phyloP scores from a whole-genome alignment of 2,113 vertebrate genomes.

The Perca fluviatilis region DNA sequence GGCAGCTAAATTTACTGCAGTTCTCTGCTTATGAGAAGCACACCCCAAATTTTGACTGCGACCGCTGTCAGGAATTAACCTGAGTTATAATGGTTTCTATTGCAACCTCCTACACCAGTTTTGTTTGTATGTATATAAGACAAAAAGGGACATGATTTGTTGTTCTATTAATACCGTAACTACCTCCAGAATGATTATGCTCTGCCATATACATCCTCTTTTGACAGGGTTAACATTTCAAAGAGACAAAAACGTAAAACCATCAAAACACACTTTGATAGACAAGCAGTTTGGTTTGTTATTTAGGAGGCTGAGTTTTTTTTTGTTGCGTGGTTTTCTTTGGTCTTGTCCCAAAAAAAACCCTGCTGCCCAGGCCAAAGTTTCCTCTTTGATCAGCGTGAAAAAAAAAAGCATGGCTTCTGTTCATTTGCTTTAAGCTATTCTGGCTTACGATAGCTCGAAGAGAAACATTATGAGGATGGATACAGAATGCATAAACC shows the following conservation, averaged over 20 bases:
- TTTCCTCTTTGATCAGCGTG: conserved; percentile 42
- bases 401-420: neutral
- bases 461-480: conserved; percentile 30
- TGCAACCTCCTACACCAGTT: conserved; percentile 78
- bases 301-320: conserved; percentile 27
- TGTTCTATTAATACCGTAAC: conserved; percentile 22
- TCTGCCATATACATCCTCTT: conserved; percentile 15
- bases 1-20: conserved; percentile 80
- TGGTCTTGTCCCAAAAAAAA: conserved; percentile 46
- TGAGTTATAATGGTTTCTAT: conserved; percentile 77
- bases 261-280: conserved; percentile 52
- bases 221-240: conserved; percentile 63
- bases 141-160: conserved; percentile 35
- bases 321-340: conserved; percentile 47
- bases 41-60: conserved; percentile 80
- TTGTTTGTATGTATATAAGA: conserved; percentile 70
- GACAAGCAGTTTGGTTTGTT: conserved; percentile 45
- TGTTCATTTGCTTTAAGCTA: conserved; percentile 39
- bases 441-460: conserved; percentile 6
- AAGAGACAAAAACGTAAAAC: conserved; percentile 48
- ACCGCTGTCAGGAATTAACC: conserved; percentile 80
- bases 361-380: conserved; percentile 32
- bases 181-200: conserved; percentile 47
- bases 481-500: conserved; percentile 48
- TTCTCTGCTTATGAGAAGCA: conserved; percentile 76